Evolutionary conservation across 2,888 invertebrate genomes (phyloP).

Genomic region (Diploptera punctata): DNA sequence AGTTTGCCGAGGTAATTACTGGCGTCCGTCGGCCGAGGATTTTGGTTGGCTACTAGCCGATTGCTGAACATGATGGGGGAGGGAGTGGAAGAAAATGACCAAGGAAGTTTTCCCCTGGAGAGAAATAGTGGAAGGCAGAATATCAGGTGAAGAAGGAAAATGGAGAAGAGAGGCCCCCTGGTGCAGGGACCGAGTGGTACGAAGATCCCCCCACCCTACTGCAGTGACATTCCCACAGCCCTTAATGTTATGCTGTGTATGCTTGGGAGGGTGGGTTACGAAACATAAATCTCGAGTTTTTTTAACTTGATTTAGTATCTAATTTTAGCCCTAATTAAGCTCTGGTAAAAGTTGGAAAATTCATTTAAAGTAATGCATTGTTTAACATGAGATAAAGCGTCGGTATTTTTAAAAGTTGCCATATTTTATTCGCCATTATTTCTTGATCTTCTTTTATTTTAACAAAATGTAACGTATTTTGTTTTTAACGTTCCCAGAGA

Average conservation of each 20-base stretch:
- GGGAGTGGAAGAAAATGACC: constrained; percentile 35
- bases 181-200: constrained; percentile 3
- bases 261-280: too few relatives aligned
- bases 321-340: too few relatives aligned
- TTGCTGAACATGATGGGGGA: constrained; percentile 24
- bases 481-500: too few relatives aligned
- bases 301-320: too few relatives aligned
- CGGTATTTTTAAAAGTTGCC: too few relatives aligned
- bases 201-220: not conserved
- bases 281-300: too few relatives aligned
- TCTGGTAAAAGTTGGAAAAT: too few relatives aligned
- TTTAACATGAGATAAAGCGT: too few relatives aligned
- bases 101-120: constrained; percentile 30
- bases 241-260: not conserved
- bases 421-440: too few relatives aligned
- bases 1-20: constrained; percentile 34
- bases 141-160: not conserved
- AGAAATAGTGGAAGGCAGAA: constrained; percentile 2
- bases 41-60: constrained; percentile 36
- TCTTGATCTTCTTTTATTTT: too few relatives aligned
- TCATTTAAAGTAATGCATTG: too few relatives aligned
- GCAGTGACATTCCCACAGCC: constrained; percentile 21
- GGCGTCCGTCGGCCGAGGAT: constrained; percentile 31
- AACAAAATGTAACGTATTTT: too few relatives aligned
- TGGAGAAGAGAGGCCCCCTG: not conserved